Evolutionary conservation across 1,140 invertebrate genomes (phyloP).

Genomic region (Bursaphelenchus mucronatus): DNA sequence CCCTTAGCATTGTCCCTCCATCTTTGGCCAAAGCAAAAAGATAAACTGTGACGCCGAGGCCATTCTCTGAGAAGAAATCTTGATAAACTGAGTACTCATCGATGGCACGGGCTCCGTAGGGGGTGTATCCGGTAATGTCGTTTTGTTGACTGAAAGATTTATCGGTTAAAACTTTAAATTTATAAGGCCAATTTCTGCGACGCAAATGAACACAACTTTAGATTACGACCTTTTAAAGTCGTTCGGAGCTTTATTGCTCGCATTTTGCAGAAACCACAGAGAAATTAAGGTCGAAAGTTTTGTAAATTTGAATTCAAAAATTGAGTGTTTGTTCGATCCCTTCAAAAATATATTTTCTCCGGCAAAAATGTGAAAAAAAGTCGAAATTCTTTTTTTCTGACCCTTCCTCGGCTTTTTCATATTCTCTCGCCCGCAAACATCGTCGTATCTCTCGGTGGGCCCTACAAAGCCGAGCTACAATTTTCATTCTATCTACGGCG

Average conservation of each 20-base stretch:
- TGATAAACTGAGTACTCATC: slow-evolving; percentile 49
- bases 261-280: slow-evolving; percentile 11
- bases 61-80: slow-evolving; percentile 51
- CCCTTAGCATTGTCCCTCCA: slow-evolving; percentile 53
- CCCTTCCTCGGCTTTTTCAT: no score
- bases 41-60: slow-evolving; percentile 50
- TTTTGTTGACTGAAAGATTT: slow-evolving; percentile 51
- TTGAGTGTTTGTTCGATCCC: no score
- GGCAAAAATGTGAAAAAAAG: no score
- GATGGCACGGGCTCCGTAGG: slow-evolving; percentile 56
- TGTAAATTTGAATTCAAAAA: no score
- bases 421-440: no score
- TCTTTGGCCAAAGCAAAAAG: slow-evolving; percentile 53
- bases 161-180: not conserved
- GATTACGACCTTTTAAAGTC: slow-evolving; percentile 3
- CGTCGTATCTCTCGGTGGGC: no score
- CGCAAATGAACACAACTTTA: slow-evolving; percentile 1
- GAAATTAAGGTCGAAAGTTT: slow-evolving; percentile 19
- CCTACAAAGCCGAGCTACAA: no score
- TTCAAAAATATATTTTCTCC: no score
- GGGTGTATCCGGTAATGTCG: slow-evolving; percentile 58
- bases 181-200: slow-evolving; percentile 15
- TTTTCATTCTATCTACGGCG: no score
- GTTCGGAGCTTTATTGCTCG: slow-evolving; percentile 19
- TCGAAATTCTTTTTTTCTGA: no score